Percentiles rank a stretch among this genome's conserved stretches.
These are phyloP conservation scores for Prionace glauca DNA, from an alignment of 2,797 vertebrate species.

Conservation along the genomic window DNA sequence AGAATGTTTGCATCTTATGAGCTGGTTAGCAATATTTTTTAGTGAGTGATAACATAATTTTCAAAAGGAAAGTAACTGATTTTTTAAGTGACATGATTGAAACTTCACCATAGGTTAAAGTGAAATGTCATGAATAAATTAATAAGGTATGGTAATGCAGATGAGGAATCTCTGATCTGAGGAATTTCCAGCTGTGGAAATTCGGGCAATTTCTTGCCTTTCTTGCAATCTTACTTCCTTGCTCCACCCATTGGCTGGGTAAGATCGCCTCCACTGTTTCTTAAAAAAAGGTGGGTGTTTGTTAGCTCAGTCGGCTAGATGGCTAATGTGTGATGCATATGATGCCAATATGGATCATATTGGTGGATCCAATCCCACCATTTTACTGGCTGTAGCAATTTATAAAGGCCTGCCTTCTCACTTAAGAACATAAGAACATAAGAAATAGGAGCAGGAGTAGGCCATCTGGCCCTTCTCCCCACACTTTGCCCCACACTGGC, in stretches of 20 bases:
- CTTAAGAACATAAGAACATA: no score
- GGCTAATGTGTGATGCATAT: background rate
- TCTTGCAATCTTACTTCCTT: no score
- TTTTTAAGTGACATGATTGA: background rate
- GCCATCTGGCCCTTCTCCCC: no score
- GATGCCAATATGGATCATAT: background rate
- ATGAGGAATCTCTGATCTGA: background rate
- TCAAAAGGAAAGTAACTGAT: background rate
- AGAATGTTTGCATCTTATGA: background rate
- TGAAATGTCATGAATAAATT: background rate
- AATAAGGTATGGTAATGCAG: background rate
- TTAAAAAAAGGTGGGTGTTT: background rate
- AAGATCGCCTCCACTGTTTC: background rate
- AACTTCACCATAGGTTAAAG: background rate
- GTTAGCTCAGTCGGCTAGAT: background rate
- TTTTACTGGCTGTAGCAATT: background rate
- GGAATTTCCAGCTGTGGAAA: background rate
- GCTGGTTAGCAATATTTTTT: background rate
- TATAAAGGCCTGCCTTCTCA: background rate
- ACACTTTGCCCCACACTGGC: background rate
- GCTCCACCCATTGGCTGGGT: no score
- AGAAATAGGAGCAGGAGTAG: no score
- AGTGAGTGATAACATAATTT: background rate
- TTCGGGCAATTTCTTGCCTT: no score
- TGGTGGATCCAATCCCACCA: background rate